Percentiles rank a stretch among this genome's conserved stretches.
Conservation (phyloP, 1,140 invertebrate species). For the Archegozetes longisetosus region DNA sequence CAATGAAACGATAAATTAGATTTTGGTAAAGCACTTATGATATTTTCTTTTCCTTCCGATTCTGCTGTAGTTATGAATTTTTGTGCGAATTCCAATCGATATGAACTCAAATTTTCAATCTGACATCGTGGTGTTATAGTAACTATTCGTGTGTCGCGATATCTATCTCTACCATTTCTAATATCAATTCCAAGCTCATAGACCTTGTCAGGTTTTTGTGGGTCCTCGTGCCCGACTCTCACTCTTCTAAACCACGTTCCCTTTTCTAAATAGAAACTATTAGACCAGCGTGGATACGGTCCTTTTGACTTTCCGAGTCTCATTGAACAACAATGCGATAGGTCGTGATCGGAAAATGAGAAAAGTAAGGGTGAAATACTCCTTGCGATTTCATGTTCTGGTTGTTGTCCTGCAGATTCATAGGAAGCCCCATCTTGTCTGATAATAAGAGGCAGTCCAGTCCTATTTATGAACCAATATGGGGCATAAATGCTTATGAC, state of each 20-base stretch:
- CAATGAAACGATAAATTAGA: constrained; percentile 89
- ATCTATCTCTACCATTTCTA: constrained; percentile 65
- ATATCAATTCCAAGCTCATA: constrained; percentile 63
- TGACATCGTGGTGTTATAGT: constrained; percentile 83
- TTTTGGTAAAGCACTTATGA: constrained; percentile 56
- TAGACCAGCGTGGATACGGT: constrained; percentile 55
- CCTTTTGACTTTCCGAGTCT: constrained; percentile 51
- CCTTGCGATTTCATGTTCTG: constrained; percentile 80
- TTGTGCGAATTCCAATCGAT: constrained; percentile 69
- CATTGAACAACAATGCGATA: constrained; percentile 33
- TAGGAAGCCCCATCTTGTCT: constrained; percentile 58
- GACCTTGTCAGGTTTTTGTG: constrained; percentile 33
- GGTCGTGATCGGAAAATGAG: constrained; percentile 75
- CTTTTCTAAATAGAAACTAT: constrained; percentile 58
- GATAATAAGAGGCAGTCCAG: constrained; percentile 83
- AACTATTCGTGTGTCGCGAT: constrained; percentile 74
- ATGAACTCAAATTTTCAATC: constrained; percentile 73
- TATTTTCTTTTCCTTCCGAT: constrained; percentile 2
- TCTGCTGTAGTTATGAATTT: constrained; percentile 40
- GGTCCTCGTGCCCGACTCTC: constrained; percentile 31
- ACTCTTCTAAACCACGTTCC: constrained; percentile 49
- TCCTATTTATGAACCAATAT: constrained; percentile 92
- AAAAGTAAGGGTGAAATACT: constrained; percentile 85
- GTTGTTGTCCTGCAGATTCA: constrained; percentile 79
- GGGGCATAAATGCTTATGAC: constrained; percentile 41